Evolutionary conservation across 2,888 invertebrate genomes (phyloP).

Genomic region (Biston betularia): DNA sequence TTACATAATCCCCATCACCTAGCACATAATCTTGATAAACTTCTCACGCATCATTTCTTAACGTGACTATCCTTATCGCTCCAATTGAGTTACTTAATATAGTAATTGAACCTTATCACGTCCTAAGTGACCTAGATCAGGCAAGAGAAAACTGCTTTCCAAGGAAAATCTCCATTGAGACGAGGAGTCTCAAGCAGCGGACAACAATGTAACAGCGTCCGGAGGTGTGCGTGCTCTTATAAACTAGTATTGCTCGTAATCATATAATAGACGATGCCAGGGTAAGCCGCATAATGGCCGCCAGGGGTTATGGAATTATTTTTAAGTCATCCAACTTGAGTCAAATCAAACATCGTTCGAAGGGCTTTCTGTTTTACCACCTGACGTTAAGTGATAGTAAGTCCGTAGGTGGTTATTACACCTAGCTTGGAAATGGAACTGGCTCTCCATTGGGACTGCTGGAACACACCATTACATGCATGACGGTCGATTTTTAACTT

Average conservation of each 20-base stretch:
- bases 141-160: slow-evolving; percentile 12
- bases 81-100: neutral
- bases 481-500: too few species aligned
- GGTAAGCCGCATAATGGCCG: neutral
- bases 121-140: slow-evolving; percentile 10
- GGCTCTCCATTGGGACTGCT: too few species aligned
- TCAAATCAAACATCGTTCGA: too few species aligned
- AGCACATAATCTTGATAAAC: neutral
- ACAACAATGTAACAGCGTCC: neutral
- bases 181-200: neutral
- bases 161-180: neutral
- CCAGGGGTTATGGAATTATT: too few species aligned
- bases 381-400: too few species aligned
- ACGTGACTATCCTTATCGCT: neutral
- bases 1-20: neutral
- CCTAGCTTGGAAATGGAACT: too few species aligned
- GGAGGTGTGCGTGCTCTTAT: slow-evolving; percentile 10
- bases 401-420: too few species aligned
- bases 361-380: too few species aligned
- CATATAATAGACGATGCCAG: neutral
- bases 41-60: too few species aligned
- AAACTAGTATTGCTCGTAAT: slow-evolving; percentile 2
- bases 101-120: slow-evolving; percentile 5
- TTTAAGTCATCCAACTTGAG: neutral
- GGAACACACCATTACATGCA: too few species aligned